phyloP scores from a whole-genome alignment of 2,113 vertebrate genomes.

The Charina bottae region DNA sequence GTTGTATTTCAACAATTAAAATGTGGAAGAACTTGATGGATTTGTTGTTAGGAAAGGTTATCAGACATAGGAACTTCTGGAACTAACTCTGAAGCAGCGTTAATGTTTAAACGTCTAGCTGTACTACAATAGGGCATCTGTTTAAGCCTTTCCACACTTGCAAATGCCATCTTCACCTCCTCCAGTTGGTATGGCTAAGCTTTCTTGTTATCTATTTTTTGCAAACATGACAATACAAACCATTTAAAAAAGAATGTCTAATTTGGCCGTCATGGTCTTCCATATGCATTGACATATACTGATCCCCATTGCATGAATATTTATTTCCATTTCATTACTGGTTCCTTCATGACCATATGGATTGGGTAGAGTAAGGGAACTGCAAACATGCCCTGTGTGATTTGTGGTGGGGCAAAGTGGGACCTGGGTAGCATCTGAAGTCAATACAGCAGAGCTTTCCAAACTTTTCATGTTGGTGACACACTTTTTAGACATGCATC shows the following conservation, averaged over 20 bases:
- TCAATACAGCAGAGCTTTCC: too few species aligned
- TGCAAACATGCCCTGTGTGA: not conserved
- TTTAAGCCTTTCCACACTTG: not conserved
- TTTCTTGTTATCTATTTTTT: not conserved
- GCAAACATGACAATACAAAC: too few species aligned
- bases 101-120: not conserved
- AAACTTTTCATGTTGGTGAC: too few species aligned
- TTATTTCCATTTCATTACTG: not conserved
- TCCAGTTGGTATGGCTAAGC: not conserved
- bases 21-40: not conserved
- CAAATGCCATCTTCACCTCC: not conserved
- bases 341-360: not conserved
- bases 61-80: not conserved
- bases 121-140: not conserved
- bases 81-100: not conserved
- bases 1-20: not conserved
- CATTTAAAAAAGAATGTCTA: not conserved
- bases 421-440: not conserved
- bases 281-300: not conserved
- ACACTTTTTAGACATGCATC: too few species aligned
- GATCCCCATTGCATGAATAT: not conserved
- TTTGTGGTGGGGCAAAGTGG: not conserved
- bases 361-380: not conserved
- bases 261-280: not conserved
- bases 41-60: not conserved